Evolutionary conservation across 2,888 invertebrate species (phyloP), one percentile per base, ranked within the genome.

Genomic region (Plagiodera versicolora): DNA sequence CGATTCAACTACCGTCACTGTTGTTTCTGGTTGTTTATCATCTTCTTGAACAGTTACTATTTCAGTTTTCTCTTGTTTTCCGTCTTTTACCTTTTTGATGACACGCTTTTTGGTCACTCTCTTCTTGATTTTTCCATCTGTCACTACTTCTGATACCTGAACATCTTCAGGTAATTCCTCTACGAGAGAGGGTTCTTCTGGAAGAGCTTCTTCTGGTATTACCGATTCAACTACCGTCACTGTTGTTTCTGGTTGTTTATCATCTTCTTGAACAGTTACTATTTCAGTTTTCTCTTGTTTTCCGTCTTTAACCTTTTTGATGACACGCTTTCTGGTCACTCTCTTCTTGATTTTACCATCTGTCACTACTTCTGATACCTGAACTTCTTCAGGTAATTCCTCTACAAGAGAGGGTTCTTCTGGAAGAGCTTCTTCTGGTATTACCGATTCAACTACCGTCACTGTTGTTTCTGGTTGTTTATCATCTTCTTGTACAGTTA

Each of bases 211-310:
- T 55, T 69, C 65, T 30, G 64, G 63, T 35, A 66, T 58, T n/a
- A 57, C 58, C 18, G 67, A 60, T 67, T 74, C 72, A 66, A 73
- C 63, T 4, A 75, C 72, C 1, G 66, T 67, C 30, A 77, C 72
- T 32, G 77, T 75, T 50, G 70, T 78, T 55, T 79, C 71, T 0
- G 83, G 83, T 58, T 80, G 73, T 56, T 77, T 72, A 10, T 78
- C 80, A 59, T 81, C 81, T 68, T 80, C 76, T 69, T 79, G 78
- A 39, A 81, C 74, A 17, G 81, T 81, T 52, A 78, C 73, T 51
- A 83, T 82, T 77, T 82, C 80, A 0, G 81, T 77, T 67, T 60
- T 74, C 68, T 83, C 81, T 45, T 80, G 75, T 67, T 76, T 79
- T 46, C 75, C 70, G 52, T 77, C 81, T 64, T 68, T 80, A 0